Evolutionary conservation across 1,140 invertebrate species (phyloP).

Genomic region (Drosophila yakuba): DNA sequence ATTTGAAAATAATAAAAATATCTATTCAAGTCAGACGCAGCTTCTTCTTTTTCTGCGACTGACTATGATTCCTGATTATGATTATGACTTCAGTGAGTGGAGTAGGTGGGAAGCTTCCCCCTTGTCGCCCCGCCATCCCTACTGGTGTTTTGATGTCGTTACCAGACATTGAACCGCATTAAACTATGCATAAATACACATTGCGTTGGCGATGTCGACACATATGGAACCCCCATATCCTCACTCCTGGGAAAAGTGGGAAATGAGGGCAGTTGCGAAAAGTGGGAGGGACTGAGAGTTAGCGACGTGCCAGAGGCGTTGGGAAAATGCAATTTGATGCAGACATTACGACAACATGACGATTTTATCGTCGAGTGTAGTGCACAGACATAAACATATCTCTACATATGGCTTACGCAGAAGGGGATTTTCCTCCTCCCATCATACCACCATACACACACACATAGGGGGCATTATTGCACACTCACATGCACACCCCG

Average conservation of each 20-base stretch:
- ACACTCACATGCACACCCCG: slow-evolving; percentile 22
- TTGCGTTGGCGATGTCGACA: slow-evolving; percentile 65
- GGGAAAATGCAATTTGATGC: slow-evolving; percentile 79
- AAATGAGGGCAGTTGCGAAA: neutral
- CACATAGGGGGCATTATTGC: slow-evolving; percentile 11
- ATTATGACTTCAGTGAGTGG: slow-evolving; percentile 67
- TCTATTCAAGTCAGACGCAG: slow-evolving; percentile 53
- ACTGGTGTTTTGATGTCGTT: slow-evolving; percentile 79
- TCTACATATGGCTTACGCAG: slow-evolving; percentile 70
- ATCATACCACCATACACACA: neutral
- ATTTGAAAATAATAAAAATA: slow-evolving; percentile 80
- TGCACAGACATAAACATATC: slow-evolving; percentile 66
- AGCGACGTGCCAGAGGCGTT: slow-evolving; percentile 44
- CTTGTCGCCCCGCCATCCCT: slow-evolving; percentile 38
- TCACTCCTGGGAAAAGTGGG: slow-evolving; percentile 14
- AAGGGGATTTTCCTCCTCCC: neutral
- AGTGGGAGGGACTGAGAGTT: slow-evolving; percentile 19
- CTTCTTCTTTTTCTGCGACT: slow-evolving; percentile 19
- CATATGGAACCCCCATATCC: slow-evolving; percentile 59
- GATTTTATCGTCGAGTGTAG: slow-evolving; percentile 82
- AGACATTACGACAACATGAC: slow-evolving; percentile 82
- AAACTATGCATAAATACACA: slow-evolving; percentile 82
- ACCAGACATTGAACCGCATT: slow-evolving; percentile 82
- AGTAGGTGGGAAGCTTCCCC: slow-evolving; percentile 1
- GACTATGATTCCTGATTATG: slow-evolving; percentile 75